Percentiles rank a stretch among this genome's conserved stretches.
Evolutionary conservation across 2,797 vertebrate genomes (phyloP).

Genomic region (Acanthiza pusilla): DNA sequence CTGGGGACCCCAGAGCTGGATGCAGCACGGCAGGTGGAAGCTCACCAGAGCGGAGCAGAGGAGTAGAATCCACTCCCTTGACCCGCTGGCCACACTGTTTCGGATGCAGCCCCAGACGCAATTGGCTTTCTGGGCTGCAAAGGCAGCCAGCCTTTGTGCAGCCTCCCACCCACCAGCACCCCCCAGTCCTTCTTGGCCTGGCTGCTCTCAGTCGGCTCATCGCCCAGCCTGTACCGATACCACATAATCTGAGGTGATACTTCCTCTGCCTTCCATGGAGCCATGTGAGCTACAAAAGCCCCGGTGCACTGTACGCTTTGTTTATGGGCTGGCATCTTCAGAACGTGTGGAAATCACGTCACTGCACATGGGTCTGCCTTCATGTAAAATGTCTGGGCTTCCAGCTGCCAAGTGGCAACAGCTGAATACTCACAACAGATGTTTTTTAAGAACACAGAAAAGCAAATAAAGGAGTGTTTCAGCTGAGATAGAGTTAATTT

Average conservation of each 20-base stretch:
- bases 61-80: not conserved
- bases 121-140: not conserved
- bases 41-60: not conserved
- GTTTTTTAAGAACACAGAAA: not conserved
- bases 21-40: too few species aligned
- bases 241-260: not conserved
- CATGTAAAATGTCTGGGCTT: not conserved
- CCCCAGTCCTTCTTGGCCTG: not conserved
- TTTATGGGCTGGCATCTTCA: not conserved
- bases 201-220: too few species aligned
- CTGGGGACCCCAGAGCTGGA: not conserved
- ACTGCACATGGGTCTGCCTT: not conserved
- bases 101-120: not conserved
- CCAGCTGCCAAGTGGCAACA: not conserved
- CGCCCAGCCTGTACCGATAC: not conserved
- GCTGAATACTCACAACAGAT: not conserved
- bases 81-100: not conserved
- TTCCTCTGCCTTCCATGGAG: not conserved
- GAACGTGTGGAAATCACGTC: not conserved
- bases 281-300: not conserved
- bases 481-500: not conserved
- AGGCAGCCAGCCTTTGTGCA: not conserved
- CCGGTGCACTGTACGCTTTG: not conserved
- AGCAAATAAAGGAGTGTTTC: not conserved
- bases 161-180: not conserved